Conservation (phyloP, 1,140 invertebrate genomes). For the Piezodorus guildinii region DNA sequence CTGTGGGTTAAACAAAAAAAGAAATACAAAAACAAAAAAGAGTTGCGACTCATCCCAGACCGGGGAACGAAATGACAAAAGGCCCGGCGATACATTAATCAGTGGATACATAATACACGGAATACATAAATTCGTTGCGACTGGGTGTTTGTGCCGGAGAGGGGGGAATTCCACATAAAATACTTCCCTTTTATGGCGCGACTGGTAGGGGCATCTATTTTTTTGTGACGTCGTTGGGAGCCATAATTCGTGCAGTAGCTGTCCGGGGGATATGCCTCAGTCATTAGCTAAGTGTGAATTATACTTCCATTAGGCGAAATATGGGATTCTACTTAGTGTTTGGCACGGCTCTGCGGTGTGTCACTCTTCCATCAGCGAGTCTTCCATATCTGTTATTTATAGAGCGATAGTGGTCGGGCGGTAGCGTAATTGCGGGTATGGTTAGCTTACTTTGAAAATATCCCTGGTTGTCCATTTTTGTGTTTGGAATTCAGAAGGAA, state of each 20-base stretch:
- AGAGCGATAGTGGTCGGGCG: too few species aligned
- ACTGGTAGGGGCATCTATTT: neutral
- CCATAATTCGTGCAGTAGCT: constrained; percentile 3
- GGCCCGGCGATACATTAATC: constrained; percentile 12
- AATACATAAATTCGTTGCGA: constrained; percentile 14
- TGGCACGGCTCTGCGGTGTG: too few species aligned
- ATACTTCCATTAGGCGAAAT: constrained; percentile 1
- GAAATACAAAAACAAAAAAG: too few species aligned
- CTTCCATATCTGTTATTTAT: too few species aligned
- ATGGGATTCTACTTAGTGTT: neutral
- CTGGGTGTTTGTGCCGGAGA: neutral
- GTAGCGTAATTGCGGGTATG: too few species aligned
- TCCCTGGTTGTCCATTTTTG: too few species aligned
- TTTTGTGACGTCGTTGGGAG: neutral
- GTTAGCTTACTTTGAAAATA: too few species aligned
- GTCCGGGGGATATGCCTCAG: neutral
- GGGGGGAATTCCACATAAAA: neutral
- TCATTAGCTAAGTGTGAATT: constrained; percentile 16
- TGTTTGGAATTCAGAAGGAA: too few species aligned
- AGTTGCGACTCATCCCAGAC: too few species aligned
- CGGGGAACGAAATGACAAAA: constrained; percentile 11
- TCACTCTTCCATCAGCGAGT: too few species aligned
- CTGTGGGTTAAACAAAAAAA: too few species aligned
- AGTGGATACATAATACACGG: constrained; percentile 15
- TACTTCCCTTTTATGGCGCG: neutral